Conservation (phyloP, 2,113 vertebrate genomes). For the Thamnaconus septentrionalis region DNA sequence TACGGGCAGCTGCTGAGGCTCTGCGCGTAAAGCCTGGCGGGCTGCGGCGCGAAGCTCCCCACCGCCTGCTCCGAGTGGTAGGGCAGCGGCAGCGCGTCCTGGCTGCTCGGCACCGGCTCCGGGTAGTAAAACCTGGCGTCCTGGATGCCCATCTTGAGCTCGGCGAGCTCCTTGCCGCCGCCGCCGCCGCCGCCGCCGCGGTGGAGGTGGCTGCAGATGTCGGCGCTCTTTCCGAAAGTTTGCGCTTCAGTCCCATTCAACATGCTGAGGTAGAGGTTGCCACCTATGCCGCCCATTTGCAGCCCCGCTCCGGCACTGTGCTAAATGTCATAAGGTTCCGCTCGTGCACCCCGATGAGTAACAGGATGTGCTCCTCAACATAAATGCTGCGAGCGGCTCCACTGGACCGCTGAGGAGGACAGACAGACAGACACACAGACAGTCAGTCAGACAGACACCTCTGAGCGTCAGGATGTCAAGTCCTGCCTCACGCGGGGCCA, state of each 20-base stretch:
- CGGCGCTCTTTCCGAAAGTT: conserved; percentile 79
- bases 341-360: conserved; percentile 32
- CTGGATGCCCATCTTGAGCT: conserved; percentile 79
- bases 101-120: conserved; percentile 64
- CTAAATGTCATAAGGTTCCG: conserved; percentile 70
- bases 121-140: conserved; percentile 77
- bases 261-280: conserved; percentile 83
- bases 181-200: conserved; percentile 11
- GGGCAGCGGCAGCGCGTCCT: conserved; percentile 68
- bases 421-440: no score
- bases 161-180: conserved; percentile 72
- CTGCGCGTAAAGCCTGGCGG: conserved; percentile 75
- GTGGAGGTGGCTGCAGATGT: conserved; percentile 69
- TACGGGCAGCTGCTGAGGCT: conserved; percentile 74
- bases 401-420: no score
- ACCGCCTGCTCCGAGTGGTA: conserved; percentile 72
- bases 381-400: no score
- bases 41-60: conserved; percentile 67
- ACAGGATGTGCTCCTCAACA: conserved; percentile 1
- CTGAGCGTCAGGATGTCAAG: not conserved
- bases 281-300: conserved; percentile 86
- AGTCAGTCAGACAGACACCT: not conserved
- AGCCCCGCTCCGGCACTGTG: conserved; percentile 63
- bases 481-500: not conserved
- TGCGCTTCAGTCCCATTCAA: conserved; percentile 83